Evolutionary conservation across 1,140 invertebrate genomes (phyloP).

Genomic region (Drosophila takahashii): DNA sequence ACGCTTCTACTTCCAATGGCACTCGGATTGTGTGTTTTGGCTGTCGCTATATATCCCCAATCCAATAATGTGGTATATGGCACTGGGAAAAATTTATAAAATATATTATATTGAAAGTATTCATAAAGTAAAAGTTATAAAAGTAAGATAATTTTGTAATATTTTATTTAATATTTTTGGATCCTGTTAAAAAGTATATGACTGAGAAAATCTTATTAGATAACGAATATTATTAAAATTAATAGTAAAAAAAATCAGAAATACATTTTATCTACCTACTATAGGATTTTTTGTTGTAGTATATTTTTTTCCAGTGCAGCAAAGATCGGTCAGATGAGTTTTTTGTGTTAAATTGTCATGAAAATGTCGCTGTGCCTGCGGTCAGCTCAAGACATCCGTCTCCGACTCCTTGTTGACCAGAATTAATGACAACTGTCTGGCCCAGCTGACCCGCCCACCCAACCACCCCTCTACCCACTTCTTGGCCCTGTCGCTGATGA

Average conservation of each 20-base stretch:
- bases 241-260: too few species aligned
- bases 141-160: too few species aligned
- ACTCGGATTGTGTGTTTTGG: constrained; percentile 28
- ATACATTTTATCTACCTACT: too few species aligned
- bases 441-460: constrained; percentile 59
- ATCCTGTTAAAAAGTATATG: too few species aligned
- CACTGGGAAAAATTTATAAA: neutral
- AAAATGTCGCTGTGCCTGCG: constrained; percentile 63
- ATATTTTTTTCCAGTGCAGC: neutral
- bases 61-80: neutral
- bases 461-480: neutral
- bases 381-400: constrained; percentile 44
- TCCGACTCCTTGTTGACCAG: constrained; percentile 43
- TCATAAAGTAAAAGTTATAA: too few species aligned
- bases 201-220: too few species aligned
- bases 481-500: constrained; percentile 60
- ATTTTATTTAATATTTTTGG: too few species aligned
- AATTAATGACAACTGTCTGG: constrained; percentile 82
- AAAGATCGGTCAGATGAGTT: constrained; percentile 17
- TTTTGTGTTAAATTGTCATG: constrained; percentile 78
- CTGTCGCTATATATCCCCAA: constrained; percentile 13
- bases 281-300: too few species aligned
- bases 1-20: constrained; percentile 48
- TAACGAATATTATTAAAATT: too few species aligned
- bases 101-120: neutral